These are phyloP conservation scores for Cephus cinctus DNA, from an alignment of 1,140 invertebrate species.

Conservation along the genomic window DNA sequence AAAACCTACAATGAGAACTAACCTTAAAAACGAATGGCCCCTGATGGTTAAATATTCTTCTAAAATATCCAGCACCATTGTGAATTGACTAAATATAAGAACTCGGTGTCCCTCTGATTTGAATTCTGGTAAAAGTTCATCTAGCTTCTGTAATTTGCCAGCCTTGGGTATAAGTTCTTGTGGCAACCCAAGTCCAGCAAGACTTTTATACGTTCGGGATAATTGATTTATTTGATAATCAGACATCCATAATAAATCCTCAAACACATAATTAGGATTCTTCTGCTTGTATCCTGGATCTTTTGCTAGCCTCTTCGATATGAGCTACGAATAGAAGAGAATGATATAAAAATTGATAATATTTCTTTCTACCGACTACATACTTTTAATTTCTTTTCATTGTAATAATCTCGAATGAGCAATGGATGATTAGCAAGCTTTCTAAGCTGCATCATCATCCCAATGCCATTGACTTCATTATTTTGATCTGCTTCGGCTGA, in stretches of 20 bases:
- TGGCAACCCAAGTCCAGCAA: conserved; percentile 60
- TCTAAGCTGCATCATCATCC: conserved; percentile 86
- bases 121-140: conserved; percentile 73
- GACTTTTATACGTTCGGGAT: conserved; percentile 62
- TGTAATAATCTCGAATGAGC: conserved; percentile 76
- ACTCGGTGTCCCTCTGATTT: conserved; percentile 75
- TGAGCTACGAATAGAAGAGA: conserved; percentile 56
- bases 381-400: conserved; percentile 64
- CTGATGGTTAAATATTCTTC: conserved; percentile 80
- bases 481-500: conserved; percentile 63
- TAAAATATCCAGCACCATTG: conserved; percentile 87
- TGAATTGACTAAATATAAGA: conserved; percentile 93
- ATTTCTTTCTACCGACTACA: background rate
- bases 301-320: conserved; percentile 72
- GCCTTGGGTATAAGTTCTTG: conserved; percentile 72
- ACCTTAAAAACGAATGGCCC: conserved; percentile 70
- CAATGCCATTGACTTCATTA: conserved; percentile 64
- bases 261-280: conserved; percentile 78
- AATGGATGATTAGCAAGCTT: conserved; percentile 90
- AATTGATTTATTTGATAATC: conserved; percentile 90
- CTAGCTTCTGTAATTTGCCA: conserved; percentile 83
- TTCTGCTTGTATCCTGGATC: conserved; percentile 77
- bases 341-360: conserved; percentile 12
- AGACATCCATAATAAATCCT: conserved; percentile 84
- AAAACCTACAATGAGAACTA: background rate